Conservation (phyloP, 2,797 vertebrate genomes). For the Catamblyrhynchus diadema region DNA sequence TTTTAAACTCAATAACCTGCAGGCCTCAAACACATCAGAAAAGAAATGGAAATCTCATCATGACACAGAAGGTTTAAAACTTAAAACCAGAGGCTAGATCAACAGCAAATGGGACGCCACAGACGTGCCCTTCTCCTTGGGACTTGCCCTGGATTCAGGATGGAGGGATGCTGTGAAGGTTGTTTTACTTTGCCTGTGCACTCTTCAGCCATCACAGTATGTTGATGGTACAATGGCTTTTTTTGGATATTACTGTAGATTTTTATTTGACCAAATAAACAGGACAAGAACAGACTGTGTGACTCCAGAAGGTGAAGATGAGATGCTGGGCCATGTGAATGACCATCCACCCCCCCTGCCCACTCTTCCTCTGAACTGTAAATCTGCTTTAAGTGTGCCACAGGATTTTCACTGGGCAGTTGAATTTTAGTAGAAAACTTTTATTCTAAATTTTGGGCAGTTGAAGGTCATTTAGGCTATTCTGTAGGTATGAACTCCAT, state of each 20-base stretch:
- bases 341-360: neutral
- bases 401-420: neutral
- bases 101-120: conserved; percentile 29
- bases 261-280: neutral
- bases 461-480: neutral
- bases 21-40: neutral
- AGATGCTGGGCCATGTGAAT: neutral
- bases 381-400: neutral
- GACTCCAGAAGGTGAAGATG: neutral
- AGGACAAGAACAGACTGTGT: neutral
- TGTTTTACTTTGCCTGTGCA: conserved; percentile 5
- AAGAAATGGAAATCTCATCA: conserved; percentile 54
- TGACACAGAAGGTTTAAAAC: conserved; percentile 26
- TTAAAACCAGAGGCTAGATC: conserved; percentile 34
- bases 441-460: neutral
- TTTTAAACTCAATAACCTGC: conserved; percentile 35
- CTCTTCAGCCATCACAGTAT: neutral
- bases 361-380: neutral
- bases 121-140: conserved; percentile 1
- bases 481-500: neutral
- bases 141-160: neutral
- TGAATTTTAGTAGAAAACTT: neutral
- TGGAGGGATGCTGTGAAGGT: neutral
- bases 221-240: neutral
- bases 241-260: neutral